Evolutionary conservation across 2,797 vertebrate species (phyloP), one percentile per base, ranked within the genome.

Genomic region (Tangara arthus): DNA sequence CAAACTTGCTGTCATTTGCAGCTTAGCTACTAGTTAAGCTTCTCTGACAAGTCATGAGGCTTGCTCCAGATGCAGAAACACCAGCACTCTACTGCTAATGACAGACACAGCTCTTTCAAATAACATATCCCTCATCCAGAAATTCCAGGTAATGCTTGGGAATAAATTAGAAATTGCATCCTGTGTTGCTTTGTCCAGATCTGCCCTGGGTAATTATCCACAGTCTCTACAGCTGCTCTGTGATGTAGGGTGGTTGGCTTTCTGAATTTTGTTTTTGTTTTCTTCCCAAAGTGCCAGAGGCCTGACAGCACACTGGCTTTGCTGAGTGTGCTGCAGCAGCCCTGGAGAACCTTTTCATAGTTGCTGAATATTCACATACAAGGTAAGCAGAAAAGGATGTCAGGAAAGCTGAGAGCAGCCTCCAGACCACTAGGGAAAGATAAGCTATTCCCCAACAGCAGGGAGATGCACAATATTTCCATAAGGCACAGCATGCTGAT

Each of bases 21-120:
- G 78, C 75, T 94, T 78, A 75, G 63, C 78, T 89, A 82, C 34
- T 16, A 59, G 44, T 77, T 89, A 71, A 71, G 61, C 61, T 82
- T 56, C 90, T 87, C 37, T 68, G 53, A 52, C 16, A 59, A 71
- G 41, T 68, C 84, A 89, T 3, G 61, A 78, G 78, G 53, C 28
- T 71, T 0, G 0, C 15, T 68, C 35, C 57, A 57, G 32, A n/a
- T 24, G 53, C 6, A 11, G 72, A 84, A 84, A 20, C 1, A 3
- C 26, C 75, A 87, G 26, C 6, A 2, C 16, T 32, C 64, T 57
- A 16, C 56, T 46, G 39, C 49, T 84, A 79, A 84, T 47, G 35
- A 41, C 20, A 21, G 44, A 41, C 20, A 21, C 23, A 41, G 26
- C 24, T 82, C 87, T 59, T 81, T 37, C 78, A 82, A 87, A 56